A percentile compares a stretch with the other conserved stretches of the same genome.
These are phyloP conservation scores for Antheraea mylitta DNA, from an alignment of 1,140 invertebrate genomes.

Conservation along the genomic window DNA sequence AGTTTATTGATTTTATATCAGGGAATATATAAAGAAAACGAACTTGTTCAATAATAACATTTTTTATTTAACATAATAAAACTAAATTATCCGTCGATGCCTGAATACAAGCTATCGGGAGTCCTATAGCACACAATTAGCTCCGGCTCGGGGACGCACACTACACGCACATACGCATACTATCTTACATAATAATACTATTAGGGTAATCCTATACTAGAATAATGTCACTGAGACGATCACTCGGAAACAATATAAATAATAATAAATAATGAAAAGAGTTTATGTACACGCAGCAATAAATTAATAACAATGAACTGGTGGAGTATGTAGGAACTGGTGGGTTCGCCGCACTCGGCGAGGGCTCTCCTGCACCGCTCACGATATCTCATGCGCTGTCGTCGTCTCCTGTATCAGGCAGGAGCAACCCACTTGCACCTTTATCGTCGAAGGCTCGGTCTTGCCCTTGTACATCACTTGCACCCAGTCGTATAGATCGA, in stretches of 20 bases:
- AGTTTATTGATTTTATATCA: background rate
- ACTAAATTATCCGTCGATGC: constrained; percentile 25
- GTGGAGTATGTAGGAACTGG: constrained; percentile 25
- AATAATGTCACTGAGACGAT: no score
- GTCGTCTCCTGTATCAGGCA: constrained; percentile 46
- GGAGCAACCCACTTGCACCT: constrained; percentile 59
- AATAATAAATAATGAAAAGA: constrained; percentile 25
- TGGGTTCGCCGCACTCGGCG: background rate
- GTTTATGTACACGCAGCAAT: background rate
- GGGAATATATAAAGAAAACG: background rate
- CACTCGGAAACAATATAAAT: constrained; percentile 15
- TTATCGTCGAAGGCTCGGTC: constrained; percentile 20
- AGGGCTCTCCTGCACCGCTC: constrained; percentile 10
- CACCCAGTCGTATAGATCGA: constrained; percentile 56
- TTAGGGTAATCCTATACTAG: no score
- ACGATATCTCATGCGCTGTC: constrained; percentile 17
- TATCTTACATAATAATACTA: background rate
- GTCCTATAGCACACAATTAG: background rate
- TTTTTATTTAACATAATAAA: constrained; percentile 11
- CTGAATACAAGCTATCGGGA: constrained; percentile 29
- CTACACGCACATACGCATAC: background rate
- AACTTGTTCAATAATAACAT: background rate
- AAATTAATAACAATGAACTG: constrained; percentile 20
- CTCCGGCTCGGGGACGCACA: background rate
- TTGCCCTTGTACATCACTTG: constrained; percentile 44